Evolutionary conservation across 2,113 vertebrate species (phyloP), one percentile per base, ranked within the genome.

Genomic region (Morone chrysops): DNA sequence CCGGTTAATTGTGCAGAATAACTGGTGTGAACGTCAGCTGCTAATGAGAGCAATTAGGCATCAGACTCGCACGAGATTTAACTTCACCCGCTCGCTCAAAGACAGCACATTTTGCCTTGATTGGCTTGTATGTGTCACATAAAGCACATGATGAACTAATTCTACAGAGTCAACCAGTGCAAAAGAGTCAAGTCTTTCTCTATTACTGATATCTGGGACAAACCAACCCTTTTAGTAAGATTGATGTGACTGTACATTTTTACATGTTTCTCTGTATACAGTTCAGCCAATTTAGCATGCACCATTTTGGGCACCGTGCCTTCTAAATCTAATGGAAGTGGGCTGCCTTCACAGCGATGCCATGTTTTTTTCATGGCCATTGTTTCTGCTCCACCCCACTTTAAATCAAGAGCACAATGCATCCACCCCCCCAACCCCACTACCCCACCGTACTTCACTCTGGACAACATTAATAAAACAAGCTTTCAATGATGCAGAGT

Each of bases 401-500:
- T 94, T 90, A 93, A 93, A 93, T 93, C 91, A 93, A 90, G 84
- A 91, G 78, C 87, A 94, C 90, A 93, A 93, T 92, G 90, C 81
- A 36, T 50, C 47, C 69, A 8, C n/a, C 6, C 18, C 56, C 56
- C 50, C 56, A 66, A 36, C 76, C 25, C 48, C 69, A 8, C 84
- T 54, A 79, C 70, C 68, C 80, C 72, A 36, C 80, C 73, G 5
- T 87, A 81, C 89, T 90, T 90, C 85, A 83, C 92, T 93, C 89
- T 90, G 93, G 92, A 93, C 94, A 92, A 76, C 94, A 95, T 95
- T 94, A 95, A 95, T 95, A 96, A 96, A 95, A 93, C 93, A 95
- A 80, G 90, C 91, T 91, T 93, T 94, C 90, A 93, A 82, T 87
- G 89, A 92, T 87, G 92, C 92, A 93, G 82, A 90, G 89, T 85